Evolutionary conservation across 1,140 invertebrate genomes (phyloP).

Genomic region (Aradophagus sp.): DNA sequence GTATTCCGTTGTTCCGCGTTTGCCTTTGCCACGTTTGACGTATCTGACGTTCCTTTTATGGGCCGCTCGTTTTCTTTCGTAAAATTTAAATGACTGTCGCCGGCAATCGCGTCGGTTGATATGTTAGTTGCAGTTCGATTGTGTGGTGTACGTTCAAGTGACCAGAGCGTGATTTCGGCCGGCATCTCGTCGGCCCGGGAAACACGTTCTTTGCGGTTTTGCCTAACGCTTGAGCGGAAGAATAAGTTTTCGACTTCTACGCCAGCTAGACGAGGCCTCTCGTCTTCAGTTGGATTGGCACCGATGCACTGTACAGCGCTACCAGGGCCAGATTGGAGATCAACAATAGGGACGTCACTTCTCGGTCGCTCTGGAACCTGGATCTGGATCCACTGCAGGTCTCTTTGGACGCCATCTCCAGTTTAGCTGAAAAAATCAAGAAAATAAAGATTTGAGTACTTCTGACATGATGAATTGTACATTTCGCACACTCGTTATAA

Average conservation of each 20-base stretch:
- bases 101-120: slow-evolving; percentile 54
- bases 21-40: no score
- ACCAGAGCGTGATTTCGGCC: slow-evolving; percentile 33
- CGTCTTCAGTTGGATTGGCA: slow-evolving; percentile 49
- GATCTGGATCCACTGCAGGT: slow-evolving; percentile 66
- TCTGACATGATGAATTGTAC: no score
- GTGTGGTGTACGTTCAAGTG: slow-evolving; percentile 45
- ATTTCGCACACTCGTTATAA: no score
- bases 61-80: neutral
- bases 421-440: slow-evolving; percentile 71
- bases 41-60: no score
- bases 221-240: slow-evolving; percentile 57
- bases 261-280: slow-evolving; percentile 62
- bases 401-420: slow-evolving; percentile 68
- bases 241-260: slow-evolving; percentile 50
- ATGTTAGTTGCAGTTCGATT: slow-evolving; percentile 58
- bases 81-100: slow-evolving; percentile 30
- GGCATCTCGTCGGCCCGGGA: slow-evolving; percentile 30
- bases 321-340: slow-evolving; percentile 49
- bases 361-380: slow-evolving; percentile 23
- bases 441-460: no score
- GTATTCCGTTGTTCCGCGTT: no score
- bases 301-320: slow-evolving; percentile 34
- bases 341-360: slow-evolving; percentile 40
- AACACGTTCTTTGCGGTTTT: slow-evolving; percentile 31